These are phyloP conservation scores for Alcedo quadribrachys DNA, from an alignment of 2,797 vertebrate species.

Conservation along the genomic window DNA sequence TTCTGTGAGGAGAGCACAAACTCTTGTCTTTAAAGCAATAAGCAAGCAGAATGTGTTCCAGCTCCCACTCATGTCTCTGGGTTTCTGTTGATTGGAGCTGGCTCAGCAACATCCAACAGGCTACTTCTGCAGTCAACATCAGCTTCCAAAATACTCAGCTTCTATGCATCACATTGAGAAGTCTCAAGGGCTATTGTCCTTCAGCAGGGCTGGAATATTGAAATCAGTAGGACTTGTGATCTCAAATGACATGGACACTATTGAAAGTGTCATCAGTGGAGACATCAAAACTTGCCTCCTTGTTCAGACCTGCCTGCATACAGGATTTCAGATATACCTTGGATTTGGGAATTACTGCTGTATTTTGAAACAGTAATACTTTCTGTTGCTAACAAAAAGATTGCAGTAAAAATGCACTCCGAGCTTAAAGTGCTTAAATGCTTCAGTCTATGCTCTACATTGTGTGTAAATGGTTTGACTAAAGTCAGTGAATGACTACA, in stretches of 20 bases:
- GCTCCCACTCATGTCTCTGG: background rate
- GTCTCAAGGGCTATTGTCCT: background rate
- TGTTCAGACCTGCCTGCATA: background rate
- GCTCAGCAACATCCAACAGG: background rate
- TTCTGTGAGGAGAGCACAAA: background rate
- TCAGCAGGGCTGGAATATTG: background rate
- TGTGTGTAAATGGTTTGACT: background rate
- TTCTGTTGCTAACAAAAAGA: background rate
- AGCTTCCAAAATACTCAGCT: background rate
- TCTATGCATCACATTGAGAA: fast-evolving
- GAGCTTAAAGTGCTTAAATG: background rate
- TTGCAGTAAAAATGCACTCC: background rate
- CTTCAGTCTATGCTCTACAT: background rate
- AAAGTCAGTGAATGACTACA: background rate
- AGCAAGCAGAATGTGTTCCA: background rate
- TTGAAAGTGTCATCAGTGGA: background rate
- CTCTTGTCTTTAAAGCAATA: background rate
- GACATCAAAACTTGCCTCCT: background rate
- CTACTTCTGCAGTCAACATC: background rate
- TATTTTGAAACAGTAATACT: background rate
- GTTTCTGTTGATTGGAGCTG: background rate
- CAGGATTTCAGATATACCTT: background rate
- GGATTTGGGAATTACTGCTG: background rate
- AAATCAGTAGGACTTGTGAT: background rate
- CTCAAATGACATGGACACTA: background rate